A percentile compares a stretch with the other conserved stretches of the same genome.
phyloP scores from a whole-genome alignment of 1,140 invertebrate genomes.

The Polypedilum vanderplanki region DNA sequence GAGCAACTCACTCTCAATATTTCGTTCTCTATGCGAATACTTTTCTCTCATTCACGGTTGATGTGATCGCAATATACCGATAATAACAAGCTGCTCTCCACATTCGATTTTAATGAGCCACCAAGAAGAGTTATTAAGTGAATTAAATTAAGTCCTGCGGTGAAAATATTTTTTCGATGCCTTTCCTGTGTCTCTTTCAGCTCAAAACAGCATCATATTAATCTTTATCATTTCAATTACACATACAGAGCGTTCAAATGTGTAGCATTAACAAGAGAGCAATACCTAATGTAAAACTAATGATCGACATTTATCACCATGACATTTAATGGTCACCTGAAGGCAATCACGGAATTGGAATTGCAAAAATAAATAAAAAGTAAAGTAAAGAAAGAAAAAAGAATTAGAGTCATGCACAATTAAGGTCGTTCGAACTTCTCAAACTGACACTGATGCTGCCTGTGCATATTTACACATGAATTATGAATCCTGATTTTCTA shows the following conservation, averaged over 20 bases:
- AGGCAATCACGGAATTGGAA: slow-evolving; percentile 16
- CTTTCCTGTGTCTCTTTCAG: not conserved
- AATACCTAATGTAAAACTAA: slow-evolving; percentile 19
- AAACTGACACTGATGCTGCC: too few species aligned
- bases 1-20: not conserved
- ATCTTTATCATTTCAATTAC: slow-evolving; percentile 14
- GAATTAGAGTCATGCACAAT: not conserved
- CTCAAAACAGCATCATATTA: not conserved
- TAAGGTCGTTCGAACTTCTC: not conserved
- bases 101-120: slow-evolving; percentile 17
- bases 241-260: not conserved
- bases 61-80: not conserved
- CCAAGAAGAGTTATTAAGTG: slow-evolving; percentile 12
- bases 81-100: slow-evolving; percentile 1
- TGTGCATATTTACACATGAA: too few species aligned
- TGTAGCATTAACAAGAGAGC: not conserved
- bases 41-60: not conserved
- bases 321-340: slow-evolving; percentile 11
- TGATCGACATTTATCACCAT: slow-evolving; percentile 18
- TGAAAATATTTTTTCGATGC: not conserved
- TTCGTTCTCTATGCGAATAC: not conserved
- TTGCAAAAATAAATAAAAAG: not conserved
- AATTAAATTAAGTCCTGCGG: slow-evolving; percentile 17
- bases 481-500: too few species aligned
- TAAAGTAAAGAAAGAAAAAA: too few species aligned